Percentiles rank a stretch among this genome's conserved stretches.
Conservation (phyloP, 64 coral and sea anemone species). For the Actinia tenebrosa region DNA sequence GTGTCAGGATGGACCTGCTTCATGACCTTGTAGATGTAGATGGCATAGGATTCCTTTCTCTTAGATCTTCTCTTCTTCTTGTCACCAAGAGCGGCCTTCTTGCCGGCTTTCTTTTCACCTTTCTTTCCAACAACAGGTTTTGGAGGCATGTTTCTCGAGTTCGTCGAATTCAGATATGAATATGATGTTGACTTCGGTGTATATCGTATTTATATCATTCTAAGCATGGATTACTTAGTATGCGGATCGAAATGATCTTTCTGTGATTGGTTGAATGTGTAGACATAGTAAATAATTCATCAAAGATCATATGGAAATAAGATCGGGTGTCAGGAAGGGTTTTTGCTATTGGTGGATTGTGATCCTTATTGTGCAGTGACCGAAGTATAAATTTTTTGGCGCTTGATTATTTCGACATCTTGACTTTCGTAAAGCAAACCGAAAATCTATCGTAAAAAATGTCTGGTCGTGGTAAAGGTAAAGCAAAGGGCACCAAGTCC, state of each 20-base stretch:
- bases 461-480: constrained; percentile 31
- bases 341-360: constrained; percentile 8
- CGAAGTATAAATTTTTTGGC: background rate
- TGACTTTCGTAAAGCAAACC: background rate
- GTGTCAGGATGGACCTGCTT: background rate
- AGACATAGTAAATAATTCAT: background rate
- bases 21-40: constrained; percentile 24
- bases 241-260: background rate
- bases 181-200: background rate
- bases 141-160: background rate
- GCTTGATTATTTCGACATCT: background rate
- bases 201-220: background rate
- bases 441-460: background rate
- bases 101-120: constrained; percentile 18
- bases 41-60: constrained; percentile 4
- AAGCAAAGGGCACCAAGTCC: constrained; percentile 33
- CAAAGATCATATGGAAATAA: too few relatives aligned
- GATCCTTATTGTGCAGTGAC: background rate
- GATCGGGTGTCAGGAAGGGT: too few relatives aligned
- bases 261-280: background rate
- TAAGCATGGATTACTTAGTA: background rate
- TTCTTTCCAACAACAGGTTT: constrained; percentile 11
- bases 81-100: constrained; percentile 16
- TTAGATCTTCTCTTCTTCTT: constrained; percentile 14
- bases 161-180: background rate